Conservation (phyloP, 2,797 vertebrate genomes). For the Sebastes minor region DNA sequence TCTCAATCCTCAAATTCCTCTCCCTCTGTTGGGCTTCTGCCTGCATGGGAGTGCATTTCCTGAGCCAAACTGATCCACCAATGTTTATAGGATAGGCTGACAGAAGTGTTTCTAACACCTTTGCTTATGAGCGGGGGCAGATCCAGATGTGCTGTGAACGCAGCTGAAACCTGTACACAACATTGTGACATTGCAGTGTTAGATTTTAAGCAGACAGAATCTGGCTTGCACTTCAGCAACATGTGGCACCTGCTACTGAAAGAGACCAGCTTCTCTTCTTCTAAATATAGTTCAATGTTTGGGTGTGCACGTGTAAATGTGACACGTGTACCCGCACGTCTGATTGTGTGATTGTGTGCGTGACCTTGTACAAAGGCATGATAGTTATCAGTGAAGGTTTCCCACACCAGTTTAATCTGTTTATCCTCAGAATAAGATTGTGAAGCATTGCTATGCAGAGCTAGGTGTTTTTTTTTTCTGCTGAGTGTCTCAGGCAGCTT, state of each 20-base stretch:
- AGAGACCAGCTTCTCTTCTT: neutral
- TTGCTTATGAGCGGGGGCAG: slow-evolving; percentile 63
- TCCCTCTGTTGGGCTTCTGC: slow-evolving; percentile 22
- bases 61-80: slow-evolving; percentile 51
- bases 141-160: slow-evolving; percentile 80
- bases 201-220: slow-evolving; percentile 25
- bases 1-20: slow-evolving; percentile 36
- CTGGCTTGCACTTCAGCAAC: slow-evolving; percentile 16
- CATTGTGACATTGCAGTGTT: slow-evolving; percentile 26
- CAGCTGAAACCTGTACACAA: slow-evolving; percentile 25
- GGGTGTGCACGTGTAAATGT: neutral
- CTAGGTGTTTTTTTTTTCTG: slow-evolving; percentile 22
- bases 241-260: slow-evolving; percentile 27
- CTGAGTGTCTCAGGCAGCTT: slow-evolving; percentile 41
- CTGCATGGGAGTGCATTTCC: slow-evolving; percentile 43
- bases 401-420: slow-evolving; percentile 63
- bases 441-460: slow-evolving; percentile 63
- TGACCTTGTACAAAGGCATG: slow-evolving; percentile 56
- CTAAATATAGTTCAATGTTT: neutral
- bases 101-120: slow-evolving; percentile 74
- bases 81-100: slow-evolving; percentile 51
- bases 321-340: neutral
- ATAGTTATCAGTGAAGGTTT: slow-evolving; percentile 57
- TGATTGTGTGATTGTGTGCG: neutral
- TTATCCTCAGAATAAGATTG: slow-evolving; percentile 66